A percentile compares a stretch with the other conserved stretches of the same genome.
These are phyloP conservation scores for Acholoe squamosa DNA, from an alignment of 2,888 invertebrate genomes.

Conservation along the genomic window DNA sequence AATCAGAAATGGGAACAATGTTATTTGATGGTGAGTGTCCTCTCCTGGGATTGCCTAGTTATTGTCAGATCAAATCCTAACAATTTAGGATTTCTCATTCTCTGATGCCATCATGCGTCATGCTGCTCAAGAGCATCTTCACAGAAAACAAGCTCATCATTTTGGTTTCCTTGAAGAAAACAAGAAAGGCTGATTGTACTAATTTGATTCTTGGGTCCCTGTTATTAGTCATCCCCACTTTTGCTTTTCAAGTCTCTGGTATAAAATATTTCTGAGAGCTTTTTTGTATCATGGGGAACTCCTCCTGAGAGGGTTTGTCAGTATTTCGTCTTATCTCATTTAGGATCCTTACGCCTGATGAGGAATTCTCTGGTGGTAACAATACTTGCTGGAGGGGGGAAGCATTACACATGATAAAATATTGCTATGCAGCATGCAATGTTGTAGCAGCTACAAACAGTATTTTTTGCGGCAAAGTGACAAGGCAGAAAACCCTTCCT, in stretches of 20 bases:
- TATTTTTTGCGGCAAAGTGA: no score
- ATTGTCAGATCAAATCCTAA: not conserved
- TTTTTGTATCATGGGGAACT: not conserved
- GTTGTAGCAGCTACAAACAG: no score
- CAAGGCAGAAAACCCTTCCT: no score
- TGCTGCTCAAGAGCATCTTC: not conserved
- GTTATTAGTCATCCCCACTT: not conserved
- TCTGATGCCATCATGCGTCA: not conserved
- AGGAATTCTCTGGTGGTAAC: not conserved
- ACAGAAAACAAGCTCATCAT: not conserved
- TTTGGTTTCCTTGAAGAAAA: conserved; percentile 1
- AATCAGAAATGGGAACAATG: no score
- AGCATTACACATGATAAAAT: no score
- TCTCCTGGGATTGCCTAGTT: not conserved
- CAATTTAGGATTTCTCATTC: not conserved
- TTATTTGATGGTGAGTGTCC: no score
- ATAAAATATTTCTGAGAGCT: not conserved
- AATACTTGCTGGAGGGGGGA: no score
- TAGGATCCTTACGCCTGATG: not conserved
- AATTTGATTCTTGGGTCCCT: not conserved
- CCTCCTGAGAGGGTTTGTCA: not conserved
- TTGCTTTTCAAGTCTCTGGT: not conserved
- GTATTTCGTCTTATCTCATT: not conserved
- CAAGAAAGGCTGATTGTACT: not conserved
- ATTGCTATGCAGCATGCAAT: no score